Conservation (phyloP, 2,888 invertebrate species). For the Griposia aprilina region DNA sequence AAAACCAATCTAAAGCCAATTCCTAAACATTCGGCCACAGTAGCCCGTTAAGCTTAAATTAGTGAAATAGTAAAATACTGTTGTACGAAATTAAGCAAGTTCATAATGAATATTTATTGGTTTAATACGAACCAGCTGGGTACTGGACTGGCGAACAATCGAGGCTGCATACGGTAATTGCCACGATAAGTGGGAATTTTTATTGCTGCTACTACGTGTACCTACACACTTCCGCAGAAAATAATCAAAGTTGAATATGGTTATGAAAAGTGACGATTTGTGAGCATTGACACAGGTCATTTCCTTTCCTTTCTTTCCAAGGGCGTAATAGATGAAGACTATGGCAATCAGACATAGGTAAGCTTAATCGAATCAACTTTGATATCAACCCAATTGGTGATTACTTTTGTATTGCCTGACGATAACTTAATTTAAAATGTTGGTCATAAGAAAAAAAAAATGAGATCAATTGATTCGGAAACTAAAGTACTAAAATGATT, state of each 20-base stretch:
- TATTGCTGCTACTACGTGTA: slow-evolving; percentile 63
- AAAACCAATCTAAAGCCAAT: slow-evolving; percentile 64
- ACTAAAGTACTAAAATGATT: not conserved
- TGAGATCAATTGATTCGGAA: not conserved
- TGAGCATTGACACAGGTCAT: not conserved
- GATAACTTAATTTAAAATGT: not conserved
- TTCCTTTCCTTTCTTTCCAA: not conserved
- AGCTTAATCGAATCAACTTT: not conserved
- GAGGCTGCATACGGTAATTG: slow-evolving; percentile 82
- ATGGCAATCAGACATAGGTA: not conserved
- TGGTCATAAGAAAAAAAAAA: not conserved
- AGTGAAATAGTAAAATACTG: slow-evolving; percentile 87
- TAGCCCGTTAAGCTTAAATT: slow-evolving; percentile 83
- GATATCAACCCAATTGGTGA: not conserved
- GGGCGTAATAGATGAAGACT: not conserved
- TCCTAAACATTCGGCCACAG: slow-evolving; percentile 68
- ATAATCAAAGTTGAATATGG: slow-evolving; percentile 31
- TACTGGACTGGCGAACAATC: slow-evolving; percentile 79
- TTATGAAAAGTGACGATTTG: slow-evolving; percentile 27
- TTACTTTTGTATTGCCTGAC: not conserved
- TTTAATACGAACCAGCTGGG: slow-evolving; percentile 88
- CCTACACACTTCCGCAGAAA: slow-evolving; percentile 44
- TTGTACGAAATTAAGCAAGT: slow-evolving; percentile 88
- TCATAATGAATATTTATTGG: slow-evolving; percentile 90
- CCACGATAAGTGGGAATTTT: slow-evolving; percentile 79